phyloP scores from a whole-genome alignment of 2,888 invertebrate species.

The Laspeyria flexula region DNA sequence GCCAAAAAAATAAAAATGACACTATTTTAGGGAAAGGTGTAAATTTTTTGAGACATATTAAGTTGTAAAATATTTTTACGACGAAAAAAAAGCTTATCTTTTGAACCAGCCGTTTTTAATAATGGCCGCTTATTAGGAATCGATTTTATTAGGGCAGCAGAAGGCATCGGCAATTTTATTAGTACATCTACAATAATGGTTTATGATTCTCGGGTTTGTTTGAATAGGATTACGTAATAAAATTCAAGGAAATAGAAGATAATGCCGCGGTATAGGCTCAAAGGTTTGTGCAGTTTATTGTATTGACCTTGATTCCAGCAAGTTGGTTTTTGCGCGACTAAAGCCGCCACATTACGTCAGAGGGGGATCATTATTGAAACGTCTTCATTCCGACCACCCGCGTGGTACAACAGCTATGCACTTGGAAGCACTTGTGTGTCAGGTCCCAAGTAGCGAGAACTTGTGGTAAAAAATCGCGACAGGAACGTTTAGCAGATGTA shows the following conservation, averaged over 20 bases:
- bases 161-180: slow-evolving; percentile 50
- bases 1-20: background rate
- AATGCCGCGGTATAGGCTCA: slow-evolving; percentile 30
- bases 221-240: slow-evolving; percentile 61
- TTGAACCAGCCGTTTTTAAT: slow-evolving; percentile 13
- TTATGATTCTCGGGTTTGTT: slow-evolving; percentile 55
- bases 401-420: slow-evolving; percentile 63
- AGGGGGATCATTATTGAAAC: slow-evolving; percentile 73
- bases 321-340: slow-evolving; percentile 68
- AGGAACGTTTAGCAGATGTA: slow-evolving; percentile 29
- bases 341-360: slow-evolving; percentile 70
- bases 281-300: slow-evolving; percentile 61
- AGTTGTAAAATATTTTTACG: background rate
- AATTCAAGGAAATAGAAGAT: slow-evolving; percentile 63
- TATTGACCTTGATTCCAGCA: slow-evolving; percentile 65
- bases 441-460: slow-evolving; percentile 29
- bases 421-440: slow-evolving; percentile 54
- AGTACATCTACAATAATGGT: slow-evolving; percentile 59
- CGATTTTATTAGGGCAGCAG: slow-evolving; percentile 42
- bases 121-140: slow-evolving; percentile 14
- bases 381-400: slow-evolving; percentile 76
- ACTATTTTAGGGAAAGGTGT: background rate
- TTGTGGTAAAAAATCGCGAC: slow-evolving; percentile 22
- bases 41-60: background rate
- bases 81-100: slow-evolving; percentile 10